These are phyloP conservation scores for Hyalella azteca DNA, from an alignment of 2,888 invertebrate genomes.

Conservation along the genomic window DNA sequence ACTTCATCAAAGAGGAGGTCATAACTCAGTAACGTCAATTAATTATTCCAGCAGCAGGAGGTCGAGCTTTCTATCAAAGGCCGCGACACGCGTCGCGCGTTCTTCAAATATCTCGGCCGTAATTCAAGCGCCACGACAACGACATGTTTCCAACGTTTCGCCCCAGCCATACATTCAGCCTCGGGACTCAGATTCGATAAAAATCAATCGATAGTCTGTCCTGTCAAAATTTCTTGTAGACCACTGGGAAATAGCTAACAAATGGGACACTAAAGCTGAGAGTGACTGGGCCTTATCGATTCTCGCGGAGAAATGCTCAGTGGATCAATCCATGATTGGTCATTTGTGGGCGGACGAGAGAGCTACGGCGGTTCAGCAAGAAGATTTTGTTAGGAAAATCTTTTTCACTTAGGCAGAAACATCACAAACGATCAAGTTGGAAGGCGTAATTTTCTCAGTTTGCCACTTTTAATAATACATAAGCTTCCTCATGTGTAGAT, in stretches of 20 bases:
- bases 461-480: too few relatives aligned
- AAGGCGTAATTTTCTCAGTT: too few relatives aligned
- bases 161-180: neutral
- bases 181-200: neutral
- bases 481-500: too few relatives aligned
- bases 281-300: neutral
- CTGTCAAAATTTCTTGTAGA: neutral
- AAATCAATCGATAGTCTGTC: conserved; percentile 18
- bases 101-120: neutral
- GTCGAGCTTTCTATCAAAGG: neutral
- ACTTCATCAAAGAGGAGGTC: neutral
- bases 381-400: too few relatives aligned
- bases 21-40: neutral
- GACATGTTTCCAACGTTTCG: neutral
- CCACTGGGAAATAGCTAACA: neutral
- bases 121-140: neutral
- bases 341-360: neutral
- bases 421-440: too few relatives aligned
- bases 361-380: neutral
- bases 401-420: too few relatives aligned
- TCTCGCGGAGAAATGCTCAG: neutral
- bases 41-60: neutral
- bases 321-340: neutral
- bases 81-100: neutral
- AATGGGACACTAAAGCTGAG: neutral